Evolutionary conservation across 2,797 vertebrate species (phyloP).

Genomic region (Pygocentrus nattereri): DNA sequence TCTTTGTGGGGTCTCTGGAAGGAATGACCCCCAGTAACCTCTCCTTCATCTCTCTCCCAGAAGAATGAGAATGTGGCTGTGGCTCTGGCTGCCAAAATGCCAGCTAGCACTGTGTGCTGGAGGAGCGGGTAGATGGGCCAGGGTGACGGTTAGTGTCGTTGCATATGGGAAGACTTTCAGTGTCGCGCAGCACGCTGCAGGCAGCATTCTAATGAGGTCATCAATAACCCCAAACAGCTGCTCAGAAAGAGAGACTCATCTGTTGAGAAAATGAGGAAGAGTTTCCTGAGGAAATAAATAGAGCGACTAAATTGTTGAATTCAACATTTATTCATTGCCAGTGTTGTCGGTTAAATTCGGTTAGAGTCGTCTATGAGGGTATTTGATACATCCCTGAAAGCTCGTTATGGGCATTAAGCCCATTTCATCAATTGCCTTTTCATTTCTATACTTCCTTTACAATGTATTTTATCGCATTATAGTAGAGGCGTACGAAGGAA

Average conservation of each 20-base stretch:
- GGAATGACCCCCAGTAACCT: slow-evolving; percentile 52
- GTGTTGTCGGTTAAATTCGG: slow-evolving; percentile 42
- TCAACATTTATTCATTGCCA: slow-evolving; percentile 44
- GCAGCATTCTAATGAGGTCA: slow-evolving; percentile 90
- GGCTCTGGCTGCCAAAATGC: slow-evolving; percentile 59
- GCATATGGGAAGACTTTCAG: slow-evolving; percentile 77
- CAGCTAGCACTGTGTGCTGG: slow-evolving; percentile 63
- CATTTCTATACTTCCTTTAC: slow-evolving; percentile 39
- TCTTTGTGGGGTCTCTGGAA: slow-evolving; percentile 31
- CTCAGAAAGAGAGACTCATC: slow-evolving; percentile 86
- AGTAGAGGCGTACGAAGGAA: slow-evolving; percentile 15
- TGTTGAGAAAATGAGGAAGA: slow-evolving; percentile 78
- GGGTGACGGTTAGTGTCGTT: slow-evolving; percentile 72
- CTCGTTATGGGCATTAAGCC: slow-evolving; percentile 27
- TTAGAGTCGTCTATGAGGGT: slow-evolving; percentile 32
- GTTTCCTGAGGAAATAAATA: slow-evolving; percentile 47
- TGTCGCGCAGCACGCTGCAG: slow-evolving; percentile 78
- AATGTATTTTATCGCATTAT: neutral
- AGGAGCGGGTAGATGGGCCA: slow-evolving; percentile 57
- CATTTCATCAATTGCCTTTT: slow-evolving; percentile 32
- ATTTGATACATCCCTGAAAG: slow-evolving; percentile 35
- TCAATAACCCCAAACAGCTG: slow-evolving; percentile 95
- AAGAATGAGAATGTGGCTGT: slow-evolving; percentile 29
- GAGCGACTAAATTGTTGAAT: slow-evolving; percentile 44
- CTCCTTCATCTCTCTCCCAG: slow-evolving; percentile 39